Evolutionary conservation across 2,888 invertebrate genomes (phyloP), one percentile per base, ranked within the genome.

Genomic region (Digitonthophagus gazella): DNA sequence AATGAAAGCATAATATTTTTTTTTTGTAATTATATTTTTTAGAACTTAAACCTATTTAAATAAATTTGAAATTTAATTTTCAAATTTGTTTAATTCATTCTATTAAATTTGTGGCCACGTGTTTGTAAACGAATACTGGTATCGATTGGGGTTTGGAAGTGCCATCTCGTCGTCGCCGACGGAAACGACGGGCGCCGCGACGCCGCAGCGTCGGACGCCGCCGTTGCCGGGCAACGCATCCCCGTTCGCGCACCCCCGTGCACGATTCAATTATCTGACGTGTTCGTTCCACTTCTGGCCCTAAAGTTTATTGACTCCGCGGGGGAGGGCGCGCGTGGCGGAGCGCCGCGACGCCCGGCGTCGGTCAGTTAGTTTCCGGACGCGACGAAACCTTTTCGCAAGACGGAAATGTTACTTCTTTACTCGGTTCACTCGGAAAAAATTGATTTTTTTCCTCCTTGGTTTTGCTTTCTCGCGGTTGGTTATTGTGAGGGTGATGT

Each of bases 231-330:
- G 82, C 80, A 81, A 82, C 82, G 72, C 81, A 80, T 80, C 80
- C 81, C 82, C 75, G 71, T 74, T 71, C 69, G 71, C 70, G 15
- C 58, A 65, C 73, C 75, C 70, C 71, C 74, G 77, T 78, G 76
- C 78, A 79, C 81, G 81, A 82, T 82, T 82, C 81, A 81, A 82
- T 82, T 82, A 82, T 79, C 78, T 78, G 81, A 81, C 81, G 81
- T 79, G 80, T 79, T 80, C 80, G 74, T 78, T 79, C 75, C 76
- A 18, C 58, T 61, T 61, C 61, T 61, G 5, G n/a, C 61, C 20
- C 74, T 72, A 68, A 76, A 78, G 78, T 80, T 80, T 80, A 80
- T 81, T 80, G 80, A 81, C 81, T 80, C 76, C 20, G 78, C 78
- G 80, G 78, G 78, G 78, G 78, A 76, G 72, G 69, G 72, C 63